Percentiles rank a stretch among this genome's conserved stretches.
Conservation (phyloP, 2,888 invertebrate species). For the Euphydryas editha region DNA sequence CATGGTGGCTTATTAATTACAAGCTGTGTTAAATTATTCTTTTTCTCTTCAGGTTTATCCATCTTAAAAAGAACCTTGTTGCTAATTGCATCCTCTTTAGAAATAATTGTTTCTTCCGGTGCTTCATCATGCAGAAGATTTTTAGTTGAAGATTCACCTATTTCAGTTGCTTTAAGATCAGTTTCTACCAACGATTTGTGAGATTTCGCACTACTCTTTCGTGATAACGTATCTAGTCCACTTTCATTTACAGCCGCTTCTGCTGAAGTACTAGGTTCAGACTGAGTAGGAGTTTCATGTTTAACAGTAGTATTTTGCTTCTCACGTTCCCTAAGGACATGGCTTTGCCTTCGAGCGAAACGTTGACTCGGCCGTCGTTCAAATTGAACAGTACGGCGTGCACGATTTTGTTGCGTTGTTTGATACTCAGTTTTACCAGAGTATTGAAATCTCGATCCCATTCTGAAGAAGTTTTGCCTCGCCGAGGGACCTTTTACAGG, state of each 20-base stretch:
- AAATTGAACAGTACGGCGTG: slow-evolving; percentile 96
- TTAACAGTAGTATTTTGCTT: slow-evolving; percentile 76
- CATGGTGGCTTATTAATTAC: slow-evolving; percentile 74
- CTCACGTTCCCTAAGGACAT: slow-evolving; percentile 92
- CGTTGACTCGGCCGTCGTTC: slow-evolving; percentile 98
- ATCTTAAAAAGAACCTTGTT: slow-evolving; percentile 77
- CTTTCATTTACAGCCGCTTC: slow-evolving; percentile 54
- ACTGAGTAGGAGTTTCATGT: slow-evolving; percentile 57
- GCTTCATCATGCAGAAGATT: slow-evolving; percentile 70
- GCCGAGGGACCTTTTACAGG: slow-evolving; percentile 94
- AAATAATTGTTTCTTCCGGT: slow-evolving; percentile 66
- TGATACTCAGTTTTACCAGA: slow-evolving; percentile 99
- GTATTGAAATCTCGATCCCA: slow-evolving; percentile 98
- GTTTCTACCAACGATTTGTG: slow-evolving; percentile 76
- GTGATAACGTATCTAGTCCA: slow-evolving; percentile 67
- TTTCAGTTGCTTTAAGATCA: slow-evolving; percentile 57
- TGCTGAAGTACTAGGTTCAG: slow-evolving; percentile 65
- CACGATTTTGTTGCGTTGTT: slow-evolving; percentile 94
- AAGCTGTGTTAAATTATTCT: slow-evolving; percentile 71
- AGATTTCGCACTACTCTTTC: slow-evolving; percentile 83
- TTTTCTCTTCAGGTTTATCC: slow-evolving; percentile 74
- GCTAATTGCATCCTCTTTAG: slow-evolving; percentile 78
- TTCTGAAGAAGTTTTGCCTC: slow-evolving; percentile 97
- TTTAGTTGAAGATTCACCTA: slow-evolving; percentile 70
- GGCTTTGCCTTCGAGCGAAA: slow-evolving; percentile 96